Evolutionary conservation across 2,113 vertebrate genomes (phyloP).

Genomic region (Spheniscus mendiculus): DNA sequence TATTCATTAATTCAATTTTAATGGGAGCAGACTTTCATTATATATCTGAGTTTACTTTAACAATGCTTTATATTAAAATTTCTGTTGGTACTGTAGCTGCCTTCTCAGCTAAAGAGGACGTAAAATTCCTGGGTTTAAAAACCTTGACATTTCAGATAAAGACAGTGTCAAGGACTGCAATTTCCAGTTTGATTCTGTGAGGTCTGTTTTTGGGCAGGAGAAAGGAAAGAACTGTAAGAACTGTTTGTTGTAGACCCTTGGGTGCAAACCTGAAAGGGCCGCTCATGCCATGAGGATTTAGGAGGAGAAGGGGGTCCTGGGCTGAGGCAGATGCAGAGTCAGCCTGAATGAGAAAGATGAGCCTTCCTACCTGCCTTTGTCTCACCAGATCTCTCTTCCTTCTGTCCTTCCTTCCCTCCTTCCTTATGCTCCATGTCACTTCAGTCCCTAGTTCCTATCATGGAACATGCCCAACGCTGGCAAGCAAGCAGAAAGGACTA

Average conservation of each 20-base stretch:
- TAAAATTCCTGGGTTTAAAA: constrained; percentile 6
- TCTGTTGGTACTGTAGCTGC: neutral
- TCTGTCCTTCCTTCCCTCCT: neutral
- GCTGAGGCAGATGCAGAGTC: neutral
- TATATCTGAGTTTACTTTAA: constrained; percentile 19
- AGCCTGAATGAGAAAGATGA: neutral
- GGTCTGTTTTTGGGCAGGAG: neutral
- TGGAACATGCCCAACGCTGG: fast-evolving
- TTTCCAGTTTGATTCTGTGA: neutral
- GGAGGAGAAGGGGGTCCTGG: neutral
- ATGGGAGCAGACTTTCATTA: constrained; percentile 14
- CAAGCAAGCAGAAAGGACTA: neutral
- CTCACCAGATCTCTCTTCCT: neutral
- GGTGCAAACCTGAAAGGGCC: neutral
- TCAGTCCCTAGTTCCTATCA: fast-evolving
- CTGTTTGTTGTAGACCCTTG: neutral
- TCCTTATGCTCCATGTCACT: fast-evolving
- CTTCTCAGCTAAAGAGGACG: neutral
- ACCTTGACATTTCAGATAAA: constrained; percentile 30
- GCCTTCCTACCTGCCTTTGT: neutral
- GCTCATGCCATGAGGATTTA: neutral
- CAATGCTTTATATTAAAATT: constrained; percentile 41
- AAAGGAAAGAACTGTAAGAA: neutral
- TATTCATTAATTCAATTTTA: constrained; percentile 20
- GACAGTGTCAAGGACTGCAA: neutral